A percentile compares a stretch with the other conserved stretches of the same genome.
Evolutionary conservation across 2,888 invertebrate species (phyloP).

Genomic region (Eledone cirrhosa): DNA sequence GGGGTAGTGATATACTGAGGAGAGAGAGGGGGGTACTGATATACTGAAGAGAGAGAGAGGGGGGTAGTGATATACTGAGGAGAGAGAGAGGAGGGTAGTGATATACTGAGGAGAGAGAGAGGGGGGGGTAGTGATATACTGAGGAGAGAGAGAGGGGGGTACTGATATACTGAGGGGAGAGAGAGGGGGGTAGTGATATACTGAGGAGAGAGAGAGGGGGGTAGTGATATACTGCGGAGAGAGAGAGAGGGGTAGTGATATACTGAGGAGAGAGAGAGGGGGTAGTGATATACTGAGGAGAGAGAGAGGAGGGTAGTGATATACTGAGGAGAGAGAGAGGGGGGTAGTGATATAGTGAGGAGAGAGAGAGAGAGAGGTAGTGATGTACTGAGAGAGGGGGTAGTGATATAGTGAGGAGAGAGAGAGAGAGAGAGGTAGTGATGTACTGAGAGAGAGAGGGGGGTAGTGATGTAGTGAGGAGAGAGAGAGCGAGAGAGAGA

Average conservation of each 20-base stretch:
- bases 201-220: background rate
- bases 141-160: background rate
- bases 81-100: background rate
- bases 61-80: background rate
- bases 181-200: background rate
- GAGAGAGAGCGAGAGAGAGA: background rate
- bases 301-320: background rate
- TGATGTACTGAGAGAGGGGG: background rate
- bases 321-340: background rate
- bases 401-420: background rate
- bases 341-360: too few relatives aligned
- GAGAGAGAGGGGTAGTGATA: background rate
- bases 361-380: background rate
- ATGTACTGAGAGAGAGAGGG: background rate
- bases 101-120: background rate
- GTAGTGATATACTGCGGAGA: background rate
- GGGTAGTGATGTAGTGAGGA: too few relatives aligned
- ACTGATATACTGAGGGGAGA: background rate
- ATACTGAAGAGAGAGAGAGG: background rate
- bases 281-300: background rate
- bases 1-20: background rate
- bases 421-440: background rate
- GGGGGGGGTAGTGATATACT: background rate
- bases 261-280: background rate
- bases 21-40: background rate